Conservation (phyloP, 1,140 invertebrate species). For the Trachymyrmex cornetzi region DNA sequence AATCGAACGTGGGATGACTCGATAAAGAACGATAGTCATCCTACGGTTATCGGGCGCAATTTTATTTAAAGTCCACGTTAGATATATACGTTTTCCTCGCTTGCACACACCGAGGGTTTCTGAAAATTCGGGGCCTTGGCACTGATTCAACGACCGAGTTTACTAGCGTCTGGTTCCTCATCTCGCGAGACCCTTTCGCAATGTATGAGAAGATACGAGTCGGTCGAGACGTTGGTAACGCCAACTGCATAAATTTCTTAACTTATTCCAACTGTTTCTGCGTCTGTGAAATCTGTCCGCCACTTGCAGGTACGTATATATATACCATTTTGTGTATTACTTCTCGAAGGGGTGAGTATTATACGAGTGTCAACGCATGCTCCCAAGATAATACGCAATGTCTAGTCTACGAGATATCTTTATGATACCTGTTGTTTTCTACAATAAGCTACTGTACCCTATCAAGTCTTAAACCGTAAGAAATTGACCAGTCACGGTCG, state of each 20-base stretch:
- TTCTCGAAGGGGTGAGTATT: not conserved
- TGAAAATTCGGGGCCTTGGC: conserved; percentile 65
- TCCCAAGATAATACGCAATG: not conserved
- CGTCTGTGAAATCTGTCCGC: conserved; percentile 2
- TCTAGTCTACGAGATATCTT: too few relatives aligned
- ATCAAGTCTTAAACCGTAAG: too few relatives aligned
- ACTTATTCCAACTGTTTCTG: not conserved
- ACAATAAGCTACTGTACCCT: too few relatives aligned
- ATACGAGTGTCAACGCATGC: not conserved
- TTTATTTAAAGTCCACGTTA: conserved; percentile 27
- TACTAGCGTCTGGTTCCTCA: conserved; percentile 42
- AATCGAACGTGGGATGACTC: not conserved
- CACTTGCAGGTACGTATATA: conserved; percentile 44
- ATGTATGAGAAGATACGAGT: conserved; percentile 63
- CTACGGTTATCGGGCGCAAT: conserved; percentile 6
- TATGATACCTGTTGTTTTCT: too few relatives aligned
- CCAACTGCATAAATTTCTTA: conserved; percentile 16
- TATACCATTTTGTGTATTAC: not conserved
- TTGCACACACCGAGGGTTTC: not conserved
- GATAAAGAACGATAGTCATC: not conserved
- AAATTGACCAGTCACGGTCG: too few relatives aligned
- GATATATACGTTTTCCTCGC: not conserved
- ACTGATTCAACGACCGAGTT: conserved; percentile 73
- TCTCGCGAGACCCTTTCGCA: conserved; percentile 46
- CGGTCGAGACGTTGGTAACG: conserved; percentile 37